Base-by-base conservation (phyloP, 2,888 invertebrate genomes). In the Meganola albula region DNA sequence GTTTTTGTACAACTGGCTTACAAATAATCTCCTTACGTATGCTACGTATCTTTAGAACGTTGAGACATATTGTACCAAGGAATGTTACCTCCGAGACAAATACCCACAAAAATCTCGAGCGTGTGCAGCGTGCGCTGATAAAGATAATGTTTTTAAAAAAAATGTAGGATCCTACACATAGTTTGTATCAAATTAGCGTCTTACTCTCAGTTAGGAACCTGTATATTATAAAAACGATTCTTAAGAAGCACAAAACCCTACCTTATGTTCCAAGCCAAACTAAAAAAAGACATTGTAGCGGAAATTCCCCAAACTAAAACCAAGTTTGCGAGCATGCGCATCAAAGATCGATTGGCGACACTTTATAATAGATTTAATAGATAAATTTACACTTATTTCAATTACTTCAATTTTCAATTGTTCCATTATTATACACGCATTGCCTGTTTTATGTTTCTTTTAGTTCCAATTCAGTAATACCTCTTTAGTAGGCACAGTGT, bases 61-160 rank as follows among this genome's bases (percentile, higher is more conserved):
- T n/a, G n/a, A n/a, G n/a, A n/a, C n/a, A n/a, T n/a, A n/a, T n/a
- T n/a, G n/a, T n/a, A n/a, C n/a, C n/a, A n/a, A n/a, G n/a, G n/a
- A n/a, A n/a, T n/a, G n/a, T n/a, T n/a, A n/a, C n/a, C n/a, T n/a
- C n/a, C n/a, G n/a, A n/a, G n/a, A n/a, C n/a, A n/a, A n/a, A n/a
- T n/a, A n/a, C n/a, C n/a, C n/a, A n/a, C n/a, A n/a, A n/a, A n/a
- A n/a, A n/a, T n/a, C n/a, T 16, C n/a, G 27, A 27, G 5, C 27
- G 27, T n/a, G 27, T 11, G 3, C 20, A 20, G 10, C 27, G 27
- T 11, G 20, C 20, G 2, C 18, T 27, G n/a, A 27, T 27, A 27
- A 27, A 27, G 12, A 8, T 20, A 1, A 27, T 27, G 27, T 20
- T 20, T 20, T 20, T 27, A 20, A 27, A 27, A 12, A 27, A 27